phyloP scores from a whole-genome alignment of 2,113 vertebrate genomes.

The Urocolius indicus region DNA sequence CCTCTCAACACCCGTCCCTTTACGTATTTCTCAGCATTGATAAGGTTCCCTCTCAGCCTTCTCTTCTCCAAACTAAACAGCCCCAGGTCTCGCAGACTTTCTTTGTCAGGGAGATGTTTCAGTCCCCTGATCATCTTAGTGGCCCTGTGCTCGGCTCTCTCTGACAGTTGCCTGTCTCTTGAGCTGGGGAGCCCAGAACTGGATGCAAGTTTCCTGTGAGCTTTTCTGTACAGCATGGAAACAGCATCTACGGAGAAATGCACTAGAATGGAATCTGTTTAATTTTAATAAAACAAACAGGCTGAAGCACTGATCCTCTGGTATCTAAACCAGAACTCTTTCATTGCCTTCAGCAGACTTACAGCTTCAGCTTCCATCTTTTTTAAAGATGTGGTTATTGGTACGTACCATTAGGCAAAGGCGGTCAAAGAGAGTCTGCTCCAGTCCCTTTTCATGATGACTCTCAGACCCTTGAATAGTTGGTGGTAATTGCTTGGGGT shows the following conservation, averaged over 20 bases:
- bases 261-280: background rate
- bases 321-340: background rate
- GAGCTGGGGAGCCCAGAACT: too few relatives aligned
- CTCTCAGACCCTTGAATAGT: conserved; percentile 84
- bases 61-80: too few relatives aligned
- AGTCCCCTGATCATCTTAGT: too few relatives aligned
- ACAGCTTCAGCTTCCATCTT: background rate
- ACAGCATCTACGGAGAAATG: background rate
- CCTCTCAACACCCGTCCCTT: too few relatives aligned
- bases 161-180: too few relatives aligned
- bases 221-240: background rate
- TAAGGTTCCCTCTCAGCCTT: too few relatives aligned
- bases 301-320: background rate
- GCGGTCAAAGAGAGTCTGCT: conserved; percentile 84
- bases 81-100: too few relatives aligned
- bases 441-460: conserved; percentile 74
- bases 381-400: background rate
- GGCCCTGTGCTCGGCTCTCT: too few relatives aligned
- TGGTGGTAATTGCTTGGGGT: conserved; percentile 82
- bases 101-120: too few relatives aligned
- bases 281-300: too few relatives aligned
- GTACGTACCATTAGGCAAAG: conserved; percentile 80
- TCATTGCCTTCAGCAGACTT: background rate
- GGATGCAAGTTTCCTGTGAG: too few relatives aligned
- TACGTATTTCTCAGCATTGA: too few relatives aligned